These are phyloP conservation scores for Penelope pileata DNA, from an alignment of 2,113 vertebrate genomes.

Conservation along the genomic window DNA sequence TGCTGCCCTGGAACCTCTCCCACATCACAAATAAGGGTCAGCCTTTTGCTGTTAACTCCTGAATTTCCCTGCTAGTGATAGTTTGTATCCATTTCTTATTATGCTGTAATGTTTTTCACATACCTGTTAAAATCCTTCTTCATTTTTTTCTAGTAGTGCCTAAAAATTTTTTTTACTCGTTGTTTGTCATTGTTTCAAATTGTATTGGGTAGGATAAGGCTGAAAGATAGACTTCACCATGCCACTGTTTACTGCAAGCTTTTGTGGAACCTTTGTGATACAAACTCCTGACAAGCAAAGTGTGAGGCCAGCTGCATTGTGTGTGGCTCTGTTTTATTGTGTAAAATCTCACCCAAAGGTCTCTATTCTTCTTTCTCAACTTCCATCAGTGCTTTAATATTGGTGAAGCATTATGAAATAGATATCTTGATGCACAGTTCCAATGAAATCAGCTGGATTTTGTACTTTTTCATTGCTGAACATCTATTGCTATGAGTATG, in stretches of 20 bases:
- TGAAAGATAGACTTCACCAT: neutral
- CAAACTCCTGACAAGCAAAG: neutral
- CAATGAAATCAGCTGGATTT: neutral
- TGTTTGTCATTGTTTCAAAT: neutral
- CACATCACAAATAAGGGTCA: neutral
- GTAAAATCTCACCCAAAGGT: neutral
- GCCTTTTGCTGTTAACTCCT: neutral
- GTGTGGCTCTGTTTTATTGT: neutral
- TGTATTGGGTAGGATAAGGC: neutral
- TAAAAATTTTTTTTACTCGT: neutral
- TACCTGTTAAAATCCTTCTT: neutral
- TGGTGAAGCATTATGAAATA: neutral
- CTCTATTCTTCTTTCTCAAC: neutral
- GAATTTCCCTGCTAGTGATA: neutral
- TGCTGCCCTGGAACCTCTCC: neutral
- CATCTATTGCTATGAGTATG: neutral
- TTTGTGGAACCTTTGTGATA: slow-evolving; percentile 6
- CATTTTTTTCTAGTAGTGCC: neutral
- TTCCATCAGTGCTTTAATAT: neutral
- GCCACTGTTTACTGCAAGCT: neutral
- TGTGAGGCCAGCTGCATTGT: neutral
- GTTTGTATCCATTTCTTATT: neutral
- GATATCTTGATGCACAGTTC: neutral
- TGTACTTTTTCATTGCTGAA: neutral
- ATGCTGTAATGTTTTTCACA: neutral